Evolutionary conservation across 2,888 invertebrate genomes (phyloP), one percentile per base, ranked within the genome.

Genomic region (Stenichneumon culpator): DNA sequence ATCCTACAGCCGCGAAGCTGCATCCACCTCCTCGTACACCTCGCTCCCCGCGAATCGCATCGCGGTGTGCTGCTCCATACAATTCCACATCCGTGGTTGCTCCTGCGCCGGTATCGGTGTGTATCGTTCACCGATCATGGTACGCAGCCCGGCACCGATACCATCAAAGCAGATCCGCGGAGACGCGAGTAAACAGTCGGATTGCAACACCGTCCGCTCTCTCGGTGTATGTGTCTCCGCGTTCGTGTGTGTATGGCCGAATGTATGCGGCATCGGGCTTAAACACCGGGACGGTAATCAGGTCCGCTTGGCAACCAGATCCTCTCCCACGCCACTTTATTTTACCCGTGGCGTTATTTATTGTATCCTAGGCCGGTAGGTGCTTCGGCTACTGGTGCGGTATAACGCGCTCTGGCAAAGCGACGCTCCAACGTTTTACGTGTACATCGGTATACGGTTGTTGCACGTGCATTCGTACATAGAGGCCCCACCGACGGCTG

Each of bases 301-400:
- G 86, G 80, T 85, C 86, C 86, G 87, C 87, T 86, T 88, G 87
- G 87, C 87, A 88, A 88, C 87, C 80, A 72, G 83, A 82, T 86
- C 83, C 87, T 83, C 87, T 87, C 88, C 86, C 84, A 87, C 87
- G 86, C 82, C 86, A 86, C 85, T 87, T 88, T 88, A 88, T 87
- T 88, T 83, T 85, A 82, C 80, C 79, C 82, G 79, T 78, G 32
- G 82, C 68, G 82, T 86, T 87, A 88, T 88, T 88, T 86, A 87
- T 88, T 83, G 79, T 84, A 79, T 86, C 86, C 78, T 81, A 82
- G 82, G 65, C 52, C 65, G 78, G 74, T 73, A 14, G 25, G n/a
- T 60, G 72, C 73, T 80, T 36, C 63, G 79, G 60, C n/a, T 57
- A 28, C 60, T 60, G 60, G 60, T 50, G 25, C 65, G 39, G 39